These are phyloP conservation scores for Pitta sordida DNA, from an alignment of 2,113 vertebrate genomes.

Conservation along the genomic window DNA sequence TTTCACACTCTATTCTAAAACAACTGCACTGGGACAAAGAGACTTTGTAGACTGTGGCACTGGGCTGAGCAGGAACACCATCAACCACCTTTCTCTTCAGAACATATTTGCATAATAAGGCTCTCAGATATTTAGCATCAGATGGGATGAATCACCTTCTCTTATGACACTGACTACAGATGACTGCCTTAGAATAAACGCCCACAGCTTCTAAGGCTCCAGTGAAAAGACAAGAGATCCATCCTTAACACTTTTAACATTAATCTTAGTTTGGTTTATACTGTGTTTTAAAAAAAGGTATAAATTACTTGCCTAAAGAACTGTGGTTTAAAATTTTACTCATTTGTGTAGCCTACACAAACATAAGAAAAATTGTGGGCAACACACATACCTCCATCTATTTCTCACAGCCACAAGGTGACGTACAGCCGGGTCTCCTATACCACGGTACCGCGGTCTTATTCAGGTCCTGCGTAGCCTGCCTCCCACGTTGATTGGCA, in stretches of 20 bases:
- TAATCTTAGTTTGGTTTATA: background rate
- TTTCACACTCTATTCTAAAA: background rate
- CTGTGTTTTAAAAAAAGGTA: background rate
- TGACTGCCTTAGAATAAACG: background rate
- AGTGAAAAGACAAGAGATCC: background rate
- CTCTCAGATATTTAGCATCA: constrained; percentile 11
- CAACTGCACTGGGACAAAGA: background rate
- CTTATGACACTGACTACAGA: constrained; percentile 13
- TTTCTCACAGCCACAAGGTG: background rate
- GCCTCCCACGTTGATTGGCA: no score
- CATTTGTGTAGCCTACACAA: background rate
- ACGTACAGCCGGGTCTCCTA: no score
- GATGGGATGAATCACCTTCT: constrained; percentile 32
- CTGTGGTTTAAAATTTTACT: background rate
- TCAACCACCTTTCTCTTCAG: background rate
- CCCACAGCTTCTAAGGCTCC: background rate
- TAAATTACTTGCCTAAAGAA: background rate
- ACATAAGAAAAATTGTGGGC: background rate
- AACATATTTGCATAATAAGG: background rate
- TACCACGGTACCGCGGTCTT: no score
- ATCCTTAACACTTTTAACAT: background rate
- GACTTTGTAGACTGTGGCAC: background rate
- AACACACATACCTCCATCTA: background rate
- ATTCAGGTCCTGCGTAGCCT: no score
- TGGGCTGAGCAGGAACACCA: background rate